Evolutionary conservation across 2,113 vertebrate genomes (phyloP).

Genomic region (Halichoeres trimaculatus): DNA sequence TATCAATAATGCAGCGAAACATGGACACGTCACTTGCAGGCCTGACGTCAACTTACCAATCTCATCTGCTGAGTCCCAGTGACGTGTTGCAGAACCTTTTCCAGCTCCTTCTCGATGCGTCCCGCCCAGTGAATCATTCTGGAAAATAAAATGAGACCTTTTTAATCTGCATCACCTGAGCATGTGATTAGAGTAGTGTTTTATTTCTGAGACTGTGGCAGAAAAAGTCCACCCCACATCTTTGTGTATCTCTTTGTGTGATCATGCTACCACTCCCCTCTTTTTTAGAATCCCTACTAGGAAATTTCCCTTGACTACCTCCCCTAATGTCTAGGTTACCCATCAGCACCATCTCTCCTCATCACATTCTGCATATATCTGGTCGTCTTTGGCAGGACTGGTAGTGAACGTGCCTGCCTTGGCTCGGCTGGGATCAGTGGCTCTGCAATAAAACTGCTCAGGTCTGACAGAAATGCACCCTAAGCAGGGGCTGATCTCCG

Average conservation of each 20-base stretch:
- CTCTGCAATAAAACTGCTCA: constrained; percentile 74
- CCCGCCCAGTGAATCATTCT: constrained; percentile 88
- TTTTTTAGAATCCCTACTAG: constrained; percentile 24
- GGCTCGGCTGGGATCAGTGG: constrained; percentile 55
- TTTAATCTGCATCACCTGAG: constrained; percentile 47
- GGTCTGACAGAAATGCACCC: constrained; percentile 78
- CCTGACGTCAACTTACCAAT: constrained; percentile 80
- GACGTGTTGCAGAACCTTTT: constrained; percentile 85
- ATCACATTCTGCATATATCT: constrained; percentile 52
- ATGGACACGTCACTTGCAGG: constrained; percentile 19
- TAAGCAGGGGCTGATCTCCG: constrained; percentile 75
- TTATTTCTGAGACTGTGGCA: not conserved
- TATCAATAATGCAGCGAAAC: constrained; percentile 65
- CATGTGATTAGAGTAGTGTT: constrained; percentile 2
- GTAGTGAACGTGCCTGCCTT: constrained; percentile 26
- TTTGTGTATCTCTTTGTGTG: constrained; percentile 23
- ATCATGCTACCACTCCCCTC: constrained; percentile 28
- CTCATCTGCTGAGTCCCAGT: constrained; percentile 86
- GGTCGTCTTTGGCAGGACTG: constrained; percentile 42
- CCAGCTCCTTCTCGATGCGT: constrained; percentile 88
- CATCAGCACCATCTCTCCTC: constrained; percentile 48
- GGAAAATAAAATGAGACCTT: constrained; percentile 46
- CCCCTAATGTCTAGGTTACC: constrained; percentile 49
- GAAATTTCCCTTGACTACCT: constrained; percentile 21
- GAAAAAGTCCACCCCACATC: not conserved